Percentiles rank a stretch among this genome's conserved stretches.
Evolutionary conservation across 37 sponge, comb jelly and placozoan genomes (phyloP).

Genomic region (Beroe forskalii): DNA sequence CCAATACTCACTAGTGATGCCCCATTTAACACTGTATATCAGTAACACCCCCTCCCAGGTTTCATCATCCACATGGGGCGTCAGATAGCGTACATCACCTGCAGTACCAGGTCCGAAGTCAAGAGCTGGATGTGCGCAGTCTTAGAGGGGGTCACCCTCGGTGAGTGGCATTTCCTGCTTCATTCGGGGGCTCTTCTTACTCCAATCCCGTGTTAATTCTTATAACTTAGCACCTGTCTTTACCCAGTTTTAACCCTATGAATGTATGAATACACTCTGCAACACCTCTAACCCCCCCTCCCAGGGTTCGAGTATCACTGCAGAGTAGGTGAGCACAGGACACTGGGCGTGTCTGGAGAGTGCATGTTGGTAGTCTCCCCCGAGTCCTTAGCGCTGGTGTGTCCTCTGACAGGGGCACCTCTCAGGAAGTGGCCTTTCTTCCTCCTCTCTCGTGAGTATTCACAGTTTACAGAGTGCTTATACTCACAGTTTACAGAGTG

Average conservation of each 20-base stretch:
- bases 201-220: no score
- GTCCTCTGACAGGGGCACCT: slow-evolving; percentile 61
- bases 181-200: no score
- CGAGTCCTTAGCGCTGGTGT: slow-evolving; percentile 34
- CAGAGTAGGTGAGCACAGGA: slow-evolving; percentile 16
- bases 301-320: slow-evolving; percentile 63
- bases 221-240: no score
- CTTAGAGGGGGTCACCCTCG: slow-evolving; percentile 42
- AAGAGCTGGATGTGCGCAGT: slow-evolving; percentile 61
- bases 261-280: no score
- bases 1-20: no score
- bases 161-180: no score
- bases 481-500: no score
- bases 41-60: no score
- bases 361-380: slow-evolving; percentile 57
- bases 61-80: slow-evolving; percentile 62
- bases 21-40: no score
- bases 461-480: no score
- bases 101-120: background rate
- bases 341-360: slow-evolving; percentile 41
- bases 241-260: no score
- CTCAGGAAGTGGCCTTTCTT: slow-evolving; percentile 63
- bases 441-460: slow-evolving; percentile 24
- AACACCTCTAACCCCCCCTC: no score
- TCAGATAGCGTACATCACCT: slow-evolving; percentile 23